Conservation (phyloP, 2,113 vertebrate genomes). For the Nannospalax galili region DNA sequence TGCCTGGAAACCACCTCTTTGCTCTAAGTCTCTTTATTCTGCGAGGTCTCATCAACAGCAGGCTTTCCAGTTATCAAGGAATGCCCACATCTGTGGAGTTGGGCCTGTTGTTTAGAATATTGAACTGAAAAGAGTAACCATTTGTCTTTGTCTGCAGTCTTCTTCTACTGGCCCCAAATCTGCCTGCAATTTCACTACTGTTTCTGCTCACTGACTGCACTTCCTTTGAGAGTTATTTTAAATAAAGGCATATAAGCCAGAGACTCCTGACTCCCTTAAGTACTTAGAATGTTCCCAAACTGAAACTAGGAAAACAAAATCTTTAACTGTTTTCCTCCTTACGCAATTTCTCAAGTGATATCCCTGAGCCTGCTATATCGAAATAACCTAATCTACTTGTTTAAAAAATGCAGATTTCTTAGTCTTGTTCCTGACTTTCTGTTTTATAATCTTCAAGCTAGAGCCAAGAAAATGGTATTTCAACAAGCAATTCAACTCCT, state of each 20-base stretch:
- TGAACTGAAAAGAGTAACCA: not conserved
- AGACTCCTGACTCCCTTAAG: not conserved
- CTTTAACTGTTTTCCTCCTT: not conserved
- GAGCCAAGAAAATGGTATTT: not conserved
- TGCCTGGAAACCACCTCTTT: not conserved
- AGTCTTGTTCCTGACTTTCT: not conserved
- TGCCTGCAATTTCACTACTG: not conserved
- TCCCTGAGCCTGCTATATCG: not conserved
- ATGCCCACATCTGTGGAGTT: not conserved
- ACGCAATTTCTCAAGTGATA: not conserved
- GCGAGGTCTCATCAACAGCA: not conserved
- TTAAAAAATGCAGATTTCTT: not conserved
- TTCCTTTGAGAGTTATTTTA: not conserved
- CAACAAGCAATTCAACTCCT: not conserved
- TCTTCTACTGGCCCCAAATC: not conserved
- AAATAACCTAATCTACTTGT: conserved; percentile 25
- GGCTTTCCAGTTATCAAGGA: not conserved
- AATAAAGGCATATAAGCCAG: not conserved
- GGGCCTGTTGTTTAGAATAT: not conserved
- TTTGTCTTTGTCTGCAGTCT: not conserved
- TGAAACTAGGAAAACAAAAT: not conserved
- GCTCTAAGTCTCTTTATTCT: not conserved
- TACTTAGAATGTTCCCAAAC: not conserved
- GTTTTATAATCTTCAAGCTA: not conserved
- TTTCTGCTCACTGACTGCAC: not conserved